These are phyloP conservation scores for Phasia obesa DNA, from an alignment of 2,888 invertebrate species.

Conservation along the genomic window DNA sequence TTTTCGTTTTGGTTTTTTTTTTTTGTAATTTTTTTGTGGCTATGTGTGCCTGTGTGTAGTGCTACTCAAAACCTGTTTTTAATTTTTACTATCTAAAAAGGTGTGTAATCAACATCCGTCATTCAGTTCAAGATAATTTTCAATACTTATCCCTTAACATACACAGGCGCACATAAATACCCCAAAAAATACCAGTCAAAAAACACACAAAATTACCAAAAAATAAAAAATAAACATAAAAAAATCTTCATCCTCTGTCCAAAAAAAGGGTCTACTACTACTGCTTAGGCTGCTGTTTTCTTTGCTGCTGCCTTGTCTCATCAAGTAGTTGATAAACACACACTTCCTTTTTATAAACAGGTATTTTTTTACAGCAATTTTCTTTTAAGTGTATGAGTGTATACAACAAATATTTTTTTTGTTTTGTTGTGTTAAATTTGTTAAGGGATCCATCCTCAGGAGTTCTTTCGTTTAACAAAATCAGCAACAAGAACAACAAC, in stretches of 20 bases:
- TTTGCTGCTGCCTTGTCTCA: slow-evolving; percentile 7
- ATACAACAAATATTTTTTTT: slow-evolving; percentile 7
- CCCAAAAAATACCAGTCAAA: slow-evolving; percentile 23
- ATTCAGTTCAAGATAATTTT: slow-evolving; percentile 68
- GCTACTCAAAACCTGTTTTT: slow-evolving; percentile 55
- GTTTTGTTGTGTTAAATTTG: slow-evolving; percentile 28
- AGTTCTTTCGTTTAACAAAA: slow-evolving; percentile 41
- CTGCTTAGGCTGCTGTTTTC: slow-evolving; percentile 16
- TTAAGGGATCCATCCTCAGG: slow-evolving; percentile 58
- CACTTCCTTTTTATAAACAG: slow-evolving; percentile 70
- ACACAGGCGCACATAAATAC: slow-evolving; percentile 33
- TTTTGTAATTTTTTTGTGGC: neutral
- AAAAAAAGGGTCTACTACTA: slow-evolving; percentile 62
- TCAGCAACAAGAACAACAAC: slow-evolving; percentile 21
- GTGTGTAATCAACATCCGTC: slow-evolving; percentile 77
- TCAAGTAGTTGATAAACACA: slow-evolving; percentile 63
- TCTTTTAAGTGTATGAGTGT: slow-evolving; percentile 6
- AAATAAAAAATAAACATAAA: slow-evolving; percentile 33
- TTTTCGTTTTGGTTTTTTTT: slow-evolving; percentile 40
- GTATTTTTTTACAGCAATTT: slow-evolving; percentile 60
- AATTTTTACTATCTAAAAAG: slow-evolving; percentile 58
- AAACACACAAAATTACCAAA: slow-evolving; percentile 18
- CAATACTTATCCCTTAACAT: slow-evolving; percentile 56
- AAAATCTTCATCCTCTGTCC: slow-evolving; percentile 59
- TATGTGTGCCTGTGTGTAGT: slow-evolving; percentile 2